Evolutionary conservation across 2,113 vertebrate species (phyloP), one percentile per base, ranked within the genome.

Genomic region (Albula goreensis): DNA sequence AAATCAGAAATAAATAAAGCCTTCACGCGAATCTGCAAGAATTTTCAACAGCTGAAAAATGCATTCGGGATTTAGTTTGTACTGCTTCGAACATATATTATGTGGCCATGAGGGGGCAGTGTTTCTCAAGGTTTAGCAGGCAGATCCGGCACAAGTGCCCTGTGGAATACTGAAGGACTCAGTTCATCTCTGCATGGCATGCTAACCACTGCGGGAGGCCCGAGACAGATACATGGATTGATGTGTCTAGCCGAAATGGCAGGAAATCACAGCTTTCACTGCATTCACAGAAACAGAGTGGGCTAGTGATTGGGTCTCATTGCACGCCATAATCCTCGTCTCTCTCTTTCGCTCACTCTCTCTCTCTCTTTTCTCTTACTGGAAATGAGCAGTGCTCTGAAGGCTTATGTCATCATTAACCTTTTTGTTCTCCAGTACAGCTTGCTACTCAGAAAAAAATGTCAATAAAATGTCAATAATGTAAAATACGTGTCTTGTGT

Each of bases 101-200:
- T 0, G n/a, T 19, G 9, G 19, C 84, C 84, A 85, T 53, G 77
- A 41, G 48, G 74, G 84, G 84, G 84, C 84, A 60, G 25, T 57
- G 77, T 79, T 50, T 49, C 17, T 2, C 53, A 4, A 31, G 31
- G 51, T 85, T 85, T 60, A n/a, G 60, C n/a, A 22, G 10, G 48
- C 63, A 15, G 12, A 31, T n/a, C 19, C 48, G 4, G 49, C 22
- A 41, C 2, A 4, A 22, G n/a, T 22, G 3, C 19, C 70, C n/a
- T 7, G 5, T 74, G 22, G 70, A 31, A n/a, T 74, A 74, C 31
- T 74, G 31, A 74, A 2, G 70, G 5, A 25, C 70, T 74, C 70
- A 22, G n/a, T 31, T 25, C n/a, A 22, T 2, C 70, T 74, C 31
- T 74, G 22, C n/a, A 11, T 56, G 53, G 70, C 70, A 22, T 74